Conservation (phyloP, 64 coral and sea anemone genomes). For the Pocillopora damicornis region DNA sequence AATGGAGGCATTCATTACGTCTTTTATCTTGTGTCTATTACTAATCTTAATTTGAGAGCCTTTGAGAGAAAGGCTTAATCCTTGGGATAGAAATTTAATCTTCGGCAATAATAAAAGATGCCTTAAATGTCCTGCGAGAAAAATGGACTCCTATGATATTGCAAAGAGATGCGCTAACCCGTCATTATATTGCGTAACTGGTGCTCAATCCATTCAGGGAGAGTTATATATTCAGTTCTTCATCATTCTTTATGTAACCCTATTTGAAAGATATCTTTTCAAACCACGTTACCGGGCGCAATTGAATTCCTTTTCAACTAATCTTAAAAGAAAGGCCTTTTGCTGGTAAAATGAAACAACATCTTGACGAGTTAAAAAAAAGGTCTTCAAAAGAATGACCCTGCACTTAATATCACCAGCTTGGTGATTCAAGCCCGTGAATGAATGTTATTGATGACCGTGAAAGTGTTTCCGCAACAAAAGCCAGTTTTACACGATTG, state of each 20-base stretch:
- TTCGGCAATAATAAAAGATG: background rate
- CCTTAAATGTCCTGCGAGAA: background rate
- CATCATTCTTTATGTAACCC: background rate
- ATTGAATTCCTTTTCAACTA: conserved; percentile 14
- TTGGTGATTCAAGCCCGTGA: background rate
- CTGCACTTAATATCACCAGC: background rate
- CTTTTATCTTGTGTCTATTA: background rate
- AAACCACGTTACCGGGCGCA: background rate
- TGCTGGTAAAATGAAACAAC: background rate
- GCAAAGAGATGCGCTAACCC: background rate
- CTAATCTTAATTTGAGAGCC: conserved; percentile 1
- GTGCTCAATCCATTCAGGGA: background rate
- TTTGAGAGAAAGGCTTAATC: conserved; percentile 7
- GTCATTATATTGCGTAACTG: background rate
- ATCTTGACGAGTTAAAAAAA: background rate
- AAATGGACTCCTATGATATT: background rate
- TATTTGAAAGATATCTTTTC: background rate
- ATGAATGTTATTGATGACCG: background rate
- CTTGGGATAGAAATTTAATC: conserved; percentile 18
- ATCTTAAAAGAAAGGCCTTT: background rate
- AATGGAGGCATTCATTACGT: conserved; percentile 4
- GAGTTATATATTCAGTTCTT: background rate
- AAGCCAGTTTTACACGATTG: background rate
- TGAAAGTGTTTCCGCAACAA: background rate
- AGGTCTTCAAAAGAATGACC: background rate